Conservation (phyloP, 2,888 invertebrate genomes). For the Caprella mutica region DNA sequence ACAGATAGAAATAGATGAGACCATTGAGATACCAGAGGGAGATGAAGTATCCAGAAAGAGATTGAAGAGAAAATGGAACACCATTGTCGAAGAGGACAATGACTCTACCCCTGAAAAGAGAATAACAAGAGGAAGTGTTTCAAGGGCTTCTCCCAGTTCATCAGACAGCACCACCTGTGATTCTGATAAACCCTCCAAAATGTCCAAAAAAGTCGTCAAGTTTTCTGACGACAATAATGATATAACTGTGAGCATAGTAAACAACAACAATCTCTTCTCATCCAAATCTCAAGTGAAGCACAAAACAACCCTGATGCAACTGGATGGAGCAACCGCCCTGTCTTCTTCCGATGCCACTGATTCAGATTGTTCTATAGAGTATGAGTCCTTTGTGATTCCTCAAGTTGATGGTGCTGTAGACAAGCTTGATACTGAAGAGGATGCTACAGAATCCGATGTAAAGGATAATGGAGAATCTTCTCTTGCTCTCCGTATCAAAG, state of each 20-base stretch:
- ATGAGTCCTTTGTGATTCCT: no score
- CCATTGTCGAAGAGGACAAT: constrained; percentile 20
- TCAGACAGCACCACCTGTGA: constrained; percentile 5
- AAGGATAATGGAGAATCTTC: no score
- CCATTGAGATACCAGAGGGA: constrained; percentile 29
- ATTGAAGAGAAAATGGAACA: constrained; percentile 32
- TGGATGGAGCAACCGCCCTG: constrained; percentile 49
- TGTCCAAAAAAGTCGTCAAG: constrained; percentile 31
- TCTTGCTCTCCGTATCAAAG: constrained; percentile 46
- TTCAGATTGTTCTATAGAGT: constrained; percentile 4
- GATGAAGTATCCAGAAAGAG: constrained; percentile 27
- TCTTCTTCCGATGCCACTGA: constrained; percentile 42
- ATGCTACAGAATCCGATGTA: no score
- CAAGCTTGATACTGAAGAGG: no score
- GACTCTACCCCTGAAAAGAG: constrained; percentile 6
- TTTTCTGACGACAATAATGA: constrained; percentile 32
- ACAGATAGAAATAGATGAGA: constrained; percentile 34
- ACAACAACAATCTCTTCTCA: constrained; percentile 32
- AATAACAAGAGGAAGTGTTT: not conserved
- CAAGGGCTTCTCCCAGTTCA: not conserved
- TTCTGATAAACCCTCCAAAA: constrained; percentile 12
- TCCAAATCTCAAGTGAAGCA: constrained; percentile 25
- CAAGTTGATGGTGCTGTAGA: no score
- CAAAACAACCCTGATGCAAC: constrained; percentile 43
- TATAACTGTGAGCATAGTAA: constrained; percentile 34